Conservation (phyloP, 2,888 invertebrate species). For the Lithodes maja region DNA sequence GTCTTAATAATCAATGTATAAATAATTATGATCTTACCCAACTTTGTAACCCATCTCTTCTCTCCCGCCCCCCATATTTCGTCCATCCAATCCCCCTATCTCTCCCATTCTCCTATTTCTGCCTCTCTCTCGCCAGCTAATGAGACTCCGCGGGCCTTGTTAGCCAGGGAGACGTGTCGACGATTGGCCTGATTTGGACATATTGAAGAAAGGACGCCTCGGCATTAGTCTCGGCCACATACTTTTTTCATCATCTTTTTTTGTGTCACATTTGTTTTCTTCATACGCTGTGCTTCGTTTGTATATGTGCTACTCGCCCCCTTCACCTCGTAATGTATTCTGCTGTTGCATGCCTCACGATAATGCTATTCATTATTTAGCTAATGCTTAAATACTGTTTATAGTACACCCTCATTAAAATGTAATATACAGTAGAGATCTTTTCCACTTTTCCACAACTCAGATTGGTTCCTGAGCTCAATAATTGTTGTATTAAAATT, state of each 20-base stretch:
- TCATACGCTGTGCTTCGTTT: neutral
- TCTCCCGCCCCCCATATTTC: neutral
- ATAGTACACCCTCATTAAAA: too few relatives aligned
- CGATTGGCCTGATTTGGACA: conserved; percentile 65
- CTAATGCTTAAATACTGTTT: too few relatives aligned
- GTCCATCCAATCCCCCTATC: conserved; percentile 22
- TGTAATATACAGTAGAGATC: too few relatives aligned
- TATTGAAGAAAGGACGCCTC: conserved; percentile 52
- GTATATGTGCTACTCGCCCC: neutral
- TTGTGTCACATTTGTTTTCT: conserved; percentile 20
- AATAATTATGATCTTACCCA: neutral
- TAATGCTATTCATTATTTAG: too few relatives aligned
- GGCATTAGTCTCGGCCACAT: conserved; percentile 54
- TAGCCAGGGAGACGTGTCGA: conserved; percentile 54
- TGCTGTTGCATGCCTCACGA: too few relatives aligned
- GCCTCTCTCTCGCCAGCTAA: conserved; percentile 37
- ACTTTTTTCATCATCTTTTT: conserved; percentile 32
- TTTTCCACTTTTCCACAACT: too few relatives aligned
- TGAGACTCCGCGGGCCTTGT: conserved; percentile 63
- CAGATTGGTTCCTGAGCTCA: too few relatives aligned
- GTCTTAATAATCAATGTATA: too few relatives aligned
- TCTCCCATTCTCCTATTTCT: conserved; percentile 32
- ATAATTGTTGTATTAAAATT: too few relatives aligned
- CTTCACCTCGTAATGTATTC: too few relatives aligned
- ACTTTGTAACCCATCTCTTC: neutral